Evolutionary conservation across 2,113 vertebrate species (phyloP), one percentile per base, ranked within the genome.

Genomic region (Aptenodytes patagonicus): DNA sequence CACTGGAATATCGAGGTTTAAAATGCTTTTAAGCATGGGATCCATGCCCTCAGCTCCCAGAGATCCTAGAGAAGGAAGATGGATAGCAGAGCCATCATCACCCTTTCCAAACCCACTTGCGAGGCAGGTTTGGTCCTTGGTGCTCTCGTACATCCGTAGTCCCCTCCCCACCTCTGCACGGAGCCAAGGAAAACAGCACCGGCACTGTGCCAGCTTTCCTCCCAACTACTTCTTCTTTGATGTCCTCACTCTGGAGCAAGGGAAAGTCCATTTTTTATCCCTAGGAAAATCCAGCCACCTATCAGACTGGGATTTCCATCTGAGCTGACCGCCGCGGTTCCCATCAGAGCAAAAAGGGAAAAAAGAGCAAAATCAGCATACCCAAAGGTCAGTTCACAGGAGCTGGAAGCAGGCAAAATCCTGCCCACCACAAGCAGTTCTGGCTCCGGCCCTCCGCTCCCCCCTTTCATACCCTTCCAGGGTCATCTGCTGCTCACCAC

Each of bases 251-350:
- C 36, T 57, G 55, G 40, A 75, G 7, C 17, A 70, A 78, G 12
- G 7, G 62, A 76, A 47, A 11, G 0, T 9, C 20, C 3, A 6
- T 2, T 18, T 83, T 72, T 68, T 42, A 70, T 9, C 9, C 46
- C 24, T 34, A 31, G 24, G 38, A 47, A 93, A 72, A 77, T 34
- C n/a, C 32, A 83, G 13, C 6, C 4, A 0, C 17, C 6, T 38
- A 10, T 40, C 7, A 24, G 55, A 7, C 3, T 20, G 55, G 16
- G 42, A 32, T 75, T 58, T 79, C 57, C 17, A 26, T 34, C 51
- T 42, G 18, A 58, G 22, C 31, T 36, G 17, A 24, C 5, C 2
- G 0, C 4, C 0, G 0, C 0, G 0, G 34, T 6, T 81, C 31
- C 34, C 8, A 10, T 7, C 9, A 62, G 29, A 62, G 29, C 15